These are phyloP conservation scores for Tachuris rubrigastra DNA, from an alignment of 2,113 vertebrate genomes.

Conservation along the genomic window DNA sequence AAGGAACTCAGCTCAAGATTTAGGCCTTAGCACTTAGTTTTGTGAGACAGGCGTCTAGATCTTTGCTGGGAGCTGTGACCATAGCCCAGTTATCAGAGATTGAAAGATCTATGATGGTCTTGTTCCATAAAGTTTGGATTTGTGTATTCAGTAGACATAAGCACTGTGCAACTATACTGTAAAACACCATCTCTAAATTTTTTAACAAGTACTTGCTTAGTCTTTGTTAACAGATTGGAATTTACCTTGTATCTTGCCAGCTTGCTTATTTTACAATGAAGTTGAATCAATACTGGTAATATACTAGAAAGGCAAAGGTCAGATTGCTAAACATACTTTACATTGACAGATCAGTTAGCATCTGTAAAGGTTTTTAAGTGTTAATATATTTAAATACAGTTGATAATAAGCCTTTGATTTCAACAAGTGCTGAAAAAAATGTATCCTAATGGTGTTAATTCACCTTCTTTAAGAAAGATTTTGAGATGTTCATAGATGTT, in stretches of 20 bases:
- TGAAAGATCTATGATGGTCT: conserved; percentile 57
- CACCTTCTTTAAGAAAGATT: conserved; percentile 49
- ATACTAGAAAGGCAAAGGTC: not conserved
- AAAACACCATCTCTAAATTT: conserved; percentile 75
- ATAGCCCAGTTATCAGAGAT: conserved; percentile 20
- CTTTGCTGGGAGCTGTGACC: conserved; percentile 29
- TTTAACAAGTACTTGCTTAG: conserved; percentile 72
- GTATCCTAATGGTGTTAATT: conserved; percentile 61
- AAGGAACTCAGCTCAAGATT: conserved; percentile 31
- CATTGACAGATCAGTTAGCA: conserved; percentile 23
- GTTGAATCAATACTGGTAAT: conserved; percentile 10
- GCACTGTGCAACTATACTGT: conserved; percentile 81
- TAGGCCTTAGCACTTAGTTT: not conserved
- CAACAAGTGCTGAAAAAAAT: conserved; percentile 65
- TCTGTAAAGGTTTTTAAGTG: conserved; percentile 32
- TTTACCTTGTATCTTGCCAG: conserved; percentile 68
- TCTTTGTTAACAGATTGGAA: conserved; percentile 70
- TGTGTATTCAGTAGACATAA: conserved; percentile 77
- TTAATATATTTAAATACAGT: conserved; percentile 44
- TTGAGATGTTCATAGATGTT: conserved; percentile 58
- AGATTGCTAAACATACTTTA: not conserved
- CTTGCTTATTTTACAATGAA: conserved; percentile 62
- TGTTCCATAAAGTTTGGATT: conserved; percentile 60
- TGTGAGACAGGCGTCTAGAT: conserved; percentile 12
- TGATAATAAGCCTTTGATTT: conserved; percentile 63